phyloP scores from a whole-genome alignment of 2,888 invertebrate genomes.

The Caenorhabditis virilis region DNA sequence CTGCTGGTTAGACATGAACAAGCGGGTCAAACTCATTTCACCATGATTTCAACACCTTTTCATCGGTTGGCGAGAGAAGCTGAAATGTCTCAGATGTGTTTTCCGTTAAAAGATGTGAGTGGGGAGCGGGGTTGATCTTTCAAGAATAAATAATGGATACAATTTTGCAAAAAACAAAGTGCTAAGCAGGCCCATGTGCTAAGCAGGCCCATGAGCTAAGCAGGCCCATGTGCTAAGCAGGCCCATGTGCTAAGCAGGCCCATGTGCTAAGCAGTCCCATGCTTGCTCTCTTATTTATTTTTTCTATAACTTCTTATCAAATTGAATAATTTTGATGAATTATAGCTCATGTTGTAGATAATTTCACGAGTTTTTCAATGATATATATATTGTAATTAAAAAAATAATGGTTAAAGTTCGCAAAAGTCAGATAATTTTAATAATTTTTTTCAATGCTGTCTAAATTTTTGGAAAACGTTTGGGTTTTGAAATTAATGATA shows the following conservation, averaged over 20 bases:
- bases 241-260: no score
- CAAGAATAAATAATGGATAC: neutral
- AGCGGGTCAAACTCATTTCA: slow-evolving; percentile 39
- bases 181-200: no score
- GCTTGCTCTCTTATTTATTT: neutral
- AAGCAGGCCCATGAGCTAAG: no score
- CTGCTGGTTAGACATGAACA: slow-evolving; percentile 40
- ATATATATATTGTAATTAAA: no score
- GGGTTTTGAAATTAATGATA: neutral
- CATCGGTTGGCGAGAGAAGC: slow-evolving; percentile 48
- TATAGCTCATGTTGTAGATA: no score
- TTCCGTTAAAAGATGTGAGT: slow-evolving; percentile 51
- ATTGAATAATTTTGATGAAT: no score
- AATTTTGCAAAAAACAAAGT: slow-evolving; percentile 1
- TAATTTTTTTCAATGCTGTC: neutral
- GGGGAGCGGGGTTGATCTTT: neutral
- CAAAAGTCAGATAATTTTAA: neutral
- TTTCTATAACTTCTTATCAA: neutral
- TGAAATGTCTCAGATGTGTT: slow-evolving; percentile 42
- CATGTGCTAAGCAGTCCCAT: no score
- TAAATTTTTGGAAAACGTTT: neutral
- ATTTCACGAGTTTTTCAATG: no score
- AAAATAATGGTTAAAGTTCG: neutral
- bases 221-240: no score
- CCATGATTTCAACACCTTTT: slow-evolving; percentile 50